A percentile compares a stretch with the other conserved stretches of the same genome.
Evolutionary conservation across 2,797 vertebrate genomes (phyloP).

Genomic region (Sebastes paucispinis): DNA sequence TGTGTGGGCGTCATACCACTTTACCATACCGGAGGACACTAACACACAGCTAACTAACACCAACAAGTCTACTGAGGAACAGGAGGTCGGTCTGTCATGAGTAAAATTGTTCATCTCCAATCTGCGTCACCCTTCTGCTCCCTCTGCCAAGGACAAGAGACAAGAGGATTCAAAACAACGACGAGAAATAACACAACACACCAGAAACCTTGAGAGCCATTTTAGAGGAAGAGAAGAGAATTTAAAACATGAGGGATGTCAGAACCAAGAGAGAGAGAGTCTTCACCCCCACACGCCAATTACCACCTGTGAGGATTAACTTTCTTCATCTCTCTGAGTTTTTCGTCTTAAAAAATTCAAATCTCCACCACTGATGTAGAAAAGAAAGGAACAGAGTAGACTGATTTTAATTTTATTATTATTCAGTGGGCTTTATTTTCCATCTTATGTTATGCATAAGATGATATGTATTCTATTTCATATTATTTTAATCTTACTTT

Average conservation of each 20-base stretch:
- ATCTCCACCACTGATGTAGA: neutral
- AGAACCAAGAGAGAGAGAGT: neutral
- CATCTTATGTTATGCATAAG: neutral
- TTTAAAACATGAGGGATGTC: neutral
- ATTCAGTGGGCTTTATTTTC: neutral
- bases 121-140: neutral
- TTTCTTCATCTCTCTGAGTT: neutral
- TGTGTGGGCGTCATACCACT: neutral
- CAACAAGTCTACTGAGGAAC: neutral
- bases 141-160: neutral
- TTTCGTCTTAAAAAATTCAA: neutral
- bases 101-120: neutral
- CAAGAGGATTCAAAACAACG: neutral
- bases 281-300: neutral
- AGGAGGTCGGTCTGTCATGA: neutral
- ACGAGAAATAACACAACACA: neutral
- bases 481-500: neutral
- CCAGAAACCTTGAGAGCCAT: neutral
- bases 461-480: neutral
- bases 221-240: neutral
- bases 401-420: neutral
- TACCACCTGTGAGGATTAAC: neutral
- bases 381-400: neutral
- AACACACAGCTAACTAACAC: slow-evolving; percentile 9
- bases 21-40: neutral